Percentiles rank a stretch among this genome's conserved stretches.
Evolutionary conservation across 2,888 invertebrate species (phyloP).

Genomic region (Melieria picta): DNA sequence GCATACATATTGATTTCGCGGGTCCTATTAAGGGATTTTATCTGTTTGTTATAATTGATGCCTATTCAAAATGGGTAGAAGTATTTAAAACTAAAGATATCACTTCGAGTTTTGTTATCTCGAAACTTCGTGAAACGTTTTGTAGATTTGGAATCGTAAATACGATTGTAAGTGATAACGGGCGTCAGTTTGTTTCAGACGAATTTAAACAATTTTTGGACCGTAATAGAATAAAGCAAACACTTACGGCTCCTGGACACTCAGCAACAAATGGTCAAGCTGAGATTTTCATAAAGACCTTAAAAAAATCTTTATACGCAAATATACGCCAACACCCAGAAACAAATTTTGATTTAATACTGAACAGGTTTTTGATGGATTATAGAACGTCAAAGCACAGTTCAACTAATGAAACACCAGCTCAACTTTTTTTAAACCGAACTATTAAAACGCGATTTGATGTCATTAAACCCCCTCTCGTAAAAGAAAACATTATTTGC

Average conservation of each 20-base stretch:
- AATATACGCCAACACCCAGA: slow-evolving; percentile 18
- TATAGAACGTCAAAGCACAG: slow-evolving; percentile 28
- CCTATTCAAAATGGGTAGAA: slow-evolving; percentile 39
- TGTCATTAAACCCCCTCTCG: slow-evolving; percentile 29
- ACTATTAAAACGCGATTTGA: slow-evolving; percentile 25
- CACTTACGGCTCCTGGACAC: slow-evolving; percentile 42
- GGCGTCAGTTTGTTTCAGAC: slow-evolving; percentile 25
- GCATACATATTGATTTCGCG: slow-evolving; percentile 41
- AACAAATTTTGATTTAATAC: slow-evolving; percentile 24
- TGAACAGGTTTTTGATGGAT: slow-evolving; percentile 31
- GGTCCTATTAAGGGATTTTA: slow-evolving; percentile 37
- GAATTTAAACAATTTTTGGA: slow-evolving; percentile 13
- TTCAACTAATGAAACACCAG: slow-evolving; percentile 25
- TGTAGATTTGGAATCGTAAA: slow-evolving; percentile 36
- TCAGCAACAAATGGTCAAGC: slow-evolving; percentile 28
- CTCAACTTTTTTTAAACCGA: slow-evolving; percentile 25
- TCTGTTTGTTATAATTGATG: slow-evolving; percentile 32
- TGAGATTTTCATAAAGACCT: slow-evolving; percentile 23
- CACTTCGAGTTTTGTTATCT: slow-evolving; percentile 37
- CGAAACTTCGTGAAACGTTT: slow-evolving; percentile 37
- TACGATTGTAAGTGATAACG: slow-evolving; percentile 39
- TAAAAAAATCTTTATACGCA: slow-evolving; percentile 15
- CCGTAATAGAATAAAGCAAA: slow-evolving; percentile 23
- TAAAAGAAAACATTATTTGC: slow-evolving; percentile 23
- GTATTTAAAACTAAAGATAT: slow-evolving; percentile 42